These are phyloP conservation scores for Stegodyphus mimosarum DNA, from an alignment of 1,140 invertebrate genomes.

Conservation along the genomic window DNA sequence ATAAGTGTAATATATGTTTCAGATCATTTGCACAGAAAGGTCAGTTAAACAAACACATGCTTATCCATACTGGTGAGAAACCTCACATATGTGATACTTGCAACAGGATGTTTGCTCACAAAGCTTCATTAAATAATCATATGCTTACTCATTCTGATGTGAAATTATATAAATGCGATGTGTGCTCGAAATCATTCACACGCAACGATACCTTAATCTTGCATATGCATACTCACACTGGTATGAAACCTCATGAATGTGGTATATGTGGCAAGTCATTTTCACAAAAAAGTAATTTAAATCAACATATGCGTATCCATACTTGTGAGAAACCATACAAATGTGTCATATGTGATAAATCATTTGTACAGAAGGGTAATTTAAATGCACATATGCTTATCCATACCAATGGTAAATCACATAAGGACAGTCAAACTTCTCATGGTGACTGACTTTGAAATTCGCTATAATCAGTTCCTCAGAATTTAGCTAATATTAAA, in stretches of 20 bases:
- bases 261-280: conserved; percentile 39
- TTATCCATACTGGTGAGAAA: no score
- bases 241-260: conserved; percentile 76
- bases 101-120: no score
- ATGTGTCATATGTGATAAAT: conserved; percentile 83
- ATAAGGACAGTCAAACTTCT: no score
- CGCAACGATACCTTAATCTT: conserved; percentile 45
- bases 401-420: conserved; percentile 16
- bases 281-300: conserved; percentile 76
- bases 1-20: no score
- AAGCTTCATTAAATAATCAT: no score
- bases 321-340: conserved; percentile 79
- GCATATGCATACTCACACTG: conserved; percentile 64
- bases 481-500: no score
- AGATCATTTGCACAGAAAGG: no score
- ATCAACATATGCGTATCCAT: conserved; percentile 83
- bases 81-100: no score
- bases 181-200: conserved; percentile 45
- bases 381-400: conserved; percentile 84
- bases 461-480: no score
- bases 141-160: no score
- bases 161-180: neutral
- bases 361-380: conserved; percentile 93
- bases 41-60: no score
- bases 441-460: no score